A percentile compares a stretch with the other conserved stretches of the same genome.
phyloP scores from a whole-genome alignment of 2,888 invertebrate species.

The Empis livida region DNA sequence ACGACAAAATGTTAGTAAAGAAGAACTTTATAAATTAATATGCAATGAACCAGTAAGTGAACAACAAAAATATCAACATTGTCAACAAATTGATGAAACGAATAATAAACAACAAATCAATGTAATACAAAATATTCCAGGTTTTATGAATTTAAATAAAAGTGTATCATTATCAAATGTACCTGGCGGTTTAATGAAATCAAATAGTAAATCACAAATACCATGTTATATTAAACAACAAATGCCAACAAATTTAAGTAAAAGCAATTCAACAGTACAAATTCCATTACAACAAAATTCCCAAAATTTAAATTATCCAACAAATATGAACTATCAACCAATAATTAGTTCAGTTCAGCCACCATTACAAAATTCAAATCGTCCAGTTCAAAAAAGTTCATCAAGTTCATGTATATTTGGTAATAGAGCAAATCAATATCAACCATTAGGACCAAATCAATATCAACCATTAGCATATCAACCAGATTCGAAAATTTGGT shows the following conservation, averaged over 20 bases:
- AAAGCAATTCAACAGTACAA: slow-evolving; percentile 27
- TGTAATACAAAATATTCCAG: slow-evolving; percentile 5
- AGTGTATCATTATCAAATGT: slow-evolving; percentile 32
- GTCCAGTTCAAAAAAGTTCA: slow-evolving; percentile 28
- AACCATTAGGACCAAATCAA: slow-evolving; percentile 15
- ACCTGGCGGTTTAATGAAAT: slow-evolving; percentile 19
- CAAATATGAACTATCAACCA: not conserved
- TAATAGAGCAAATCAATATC: slow-evolving; percentile 12
- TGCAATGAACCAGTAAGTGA: slow-evolving; percentile 24
- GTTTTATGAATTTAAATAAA: slow-evolving; percentile 22
- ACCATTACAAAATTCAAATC: slow-evolving; percentile 5
- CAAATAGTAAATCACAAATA: slow-evolving; percentile 30
- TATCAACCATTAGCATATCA: slow-evolving; percentile 3
- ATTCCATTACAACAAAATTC: slow-evolving; percentile 8
- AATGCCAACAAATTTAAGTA: slow-evolving; percentile 28
- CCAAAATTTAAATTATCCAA: not conserved
- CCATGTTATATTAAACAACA: slow-evolving; percentile 33
- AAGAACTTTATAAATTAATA: slow-evolving; percentile 34
- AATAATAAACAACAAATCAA: slow-evolving; percentile 13
- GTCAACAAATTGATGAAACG: slow-evolving; percentile 24
- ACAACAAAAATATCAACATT: not conserved
- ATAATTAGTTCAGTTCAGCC: slow-evolving; percentile 8
- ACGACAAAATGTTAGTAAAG: slow-evolving; percentile 32
- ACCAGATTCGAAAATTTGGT: not conserved
- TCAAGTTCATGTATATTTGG: slow-evolving; percentile 33